Evolutionary conservation across 2,113 vertebrate species (phyloP), one percentile per base, ranked within the genome.

Genomic region (Archocentrus centrarchus): DNA sequence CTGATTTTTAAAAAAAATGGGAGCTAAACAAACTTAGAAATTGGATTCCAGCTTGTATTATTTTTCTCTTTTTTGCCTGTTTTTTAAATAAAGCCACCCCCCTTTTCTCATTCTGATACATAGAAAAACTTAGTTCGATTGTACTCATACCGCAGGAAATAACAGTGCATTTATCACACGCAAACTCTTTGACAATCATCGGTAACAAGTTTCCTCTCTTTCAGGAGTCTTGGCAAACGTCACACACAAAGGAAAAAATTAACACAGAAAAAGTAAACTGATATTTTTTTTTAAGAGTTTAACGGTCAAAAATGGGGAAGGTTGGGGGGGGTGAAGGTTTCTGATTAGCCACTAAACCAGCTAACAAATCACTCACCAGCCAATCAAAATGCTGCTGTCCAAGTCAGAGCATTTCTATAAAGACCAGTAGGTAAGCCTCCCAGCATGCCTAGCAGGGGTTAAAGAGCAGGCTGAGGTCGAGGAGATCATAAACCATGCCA

Each of bases 111-210:
- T 80, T 86, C 85, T 27, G 39, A 86, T 70, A 82, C 77, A 60
- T 84, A 92, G 77, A 91, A 89, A 93, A 92, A 81, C 80, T 8
- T 85, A 78, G 20, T 86, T 93, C 30, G 90, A 94, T 93, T 93
- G 93, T 93, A 91, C 90, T 94, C 86, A 77, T 81, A 82, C 86
- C 84, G 89, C 89, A 91, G 79, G 82, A 91, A 91, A 75, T 77
- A 86, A 92, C 92, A 93, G 92, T 92, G 93, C 88, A 88, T 91
- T 92, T 82, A 84, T 83, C 79, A 32, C 64, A 2, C 61, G 60
- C 84, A 64, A 84, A 81, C 57, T 89, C 87, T 90, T 80, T 83
- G 77, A 93, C 90, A 85, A 85, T 88, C 79, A 81, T 88, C 77
- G 10, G 78, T 76, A 88, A 91, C 83, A 86, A 30, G 47, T 30